phyloP scores from a whole-genome alignment of 1,140 invertebrate species.

The Pseudomyrmex concolor region DNA sequence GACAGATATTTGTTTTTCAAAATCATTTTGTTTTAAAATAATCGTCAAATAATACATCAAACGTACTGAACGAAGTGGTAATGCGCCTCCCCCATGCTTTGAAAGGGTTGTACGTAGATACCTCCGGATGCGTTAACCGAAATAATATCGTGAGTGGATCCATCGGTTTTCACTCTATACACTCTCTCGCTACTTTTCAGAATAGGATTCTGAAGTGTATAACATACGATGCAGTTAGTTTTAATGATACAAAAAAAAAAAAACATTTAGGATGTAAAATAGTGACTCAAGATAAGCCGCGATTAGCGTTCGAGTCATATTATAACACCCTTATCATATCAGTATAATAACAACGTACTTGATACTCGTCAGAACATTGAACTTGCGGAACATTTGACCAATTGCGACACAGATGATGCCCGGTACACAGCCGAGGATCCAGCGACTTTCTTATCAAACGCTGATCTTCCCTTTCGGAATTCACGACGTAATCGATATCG shows the following conservation, averaged over 20 bases:
- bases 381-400: slow-evolving; percentile 82
- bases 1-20: background rate
- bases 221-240: too few species aligned
- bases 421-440: slow-evolving; percentile 79
- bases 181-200: slow-evolving; percentile 82
- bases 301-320: too few species aligned
- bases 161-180: slow-evolving; percentile 73
- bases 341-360: slow-evolving; percentile 68
- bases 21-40: background rate
- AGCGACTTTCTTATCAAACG: slow-evolving; percentile 80
- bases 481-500: slow-evolving; percentile 80
- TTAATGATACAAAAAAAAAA: too few species aligned
- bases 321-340: too few species aligned
- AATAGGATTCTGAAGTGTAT: slow-evolving; percentile 66
- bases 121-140: slow-evolving; percentile 81
- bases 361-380: slow-evolving; percentile 79
- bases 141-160: slow-evolving; percentile 63
- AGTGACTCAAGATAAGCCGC: too few species aligned
- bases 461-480: slow-evolving; percentile 71
- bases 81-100: slow-evolving; percentile 82
- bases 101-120: slow-evolving; percentile 82
- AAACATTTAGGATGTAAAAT: too few species aligned
- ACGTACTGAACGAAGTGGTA: slow-evolving; percentile 73
- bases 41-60: slow-evolving; percentile 2
- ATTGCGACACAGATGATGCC: slow-evolving; percentile 77